Evolutionary conservation across 2,888 invertebrate genomes (phyloP).

Genomic region (Pheosia tremula): DNA sequence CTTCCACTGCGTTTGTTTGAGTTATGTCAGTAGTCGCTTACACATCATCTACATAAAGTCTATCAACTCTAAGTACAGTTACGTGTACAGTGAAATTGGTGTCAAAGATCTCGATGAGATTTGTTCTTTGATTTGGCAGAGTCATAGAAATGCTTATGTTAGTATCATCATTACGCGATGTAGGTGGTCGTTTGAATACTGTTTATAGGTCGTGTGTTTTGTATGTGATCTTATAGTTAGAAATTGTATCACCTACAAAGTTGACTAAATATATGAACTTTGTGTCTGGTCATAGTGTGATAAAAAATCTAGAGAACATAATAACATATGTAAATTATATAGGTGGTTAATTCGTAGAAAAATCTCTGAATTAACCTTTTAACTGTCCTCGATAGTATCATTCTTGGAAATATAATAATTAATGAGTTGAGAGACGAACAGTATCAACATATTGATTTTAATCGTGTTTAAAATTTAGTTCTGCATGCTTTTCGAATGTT

Average conservation of each 20-base stretch:
- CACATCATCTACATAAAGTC: constrained; percentile 13
- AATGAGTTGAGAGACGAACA: constrained; percentile 20
- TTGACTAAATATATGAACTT: no score
- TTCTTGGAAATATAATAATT: neutral
- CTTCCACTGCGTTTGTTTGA: constrained; percentile 27
- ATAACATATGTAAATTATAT: neutral
- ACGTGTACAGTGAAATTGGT: constrained; percentile 22
- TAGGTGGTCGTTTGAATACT: no score
- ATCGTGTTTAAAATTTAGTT: constrained; percentile 26
- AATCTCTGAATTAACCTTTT: neutral
- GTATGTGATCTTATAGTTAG: no score
- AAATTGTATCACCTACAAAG: no score
- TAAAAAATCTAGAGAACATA: neutral
- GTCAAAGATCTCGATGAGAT: constrained; percentile 25
- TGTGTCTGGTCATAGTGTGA: neutral
- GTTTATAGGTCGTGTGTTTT: no score
- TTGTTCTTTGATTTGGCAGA: neutral
- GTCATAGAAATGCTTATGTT: neutral
- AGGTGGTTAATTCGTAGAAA: neutral
- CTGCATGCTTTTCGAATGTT: constrained; percentile 26
- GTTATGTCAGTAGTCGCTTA: constrained; percentile 12
- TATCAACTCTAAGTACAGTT: constrained; percentile 31
- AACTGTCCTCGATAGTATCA: neutral
- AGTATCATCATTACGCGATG: neutral
- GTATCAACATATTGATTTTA: constrained; percentile 16